A percentile compares a stretch with the other conserved stretches of the same genome.
Conservation (phyloP, 2,113 vertebrate genomes). For the Henicopernis longicauda region DNA sequence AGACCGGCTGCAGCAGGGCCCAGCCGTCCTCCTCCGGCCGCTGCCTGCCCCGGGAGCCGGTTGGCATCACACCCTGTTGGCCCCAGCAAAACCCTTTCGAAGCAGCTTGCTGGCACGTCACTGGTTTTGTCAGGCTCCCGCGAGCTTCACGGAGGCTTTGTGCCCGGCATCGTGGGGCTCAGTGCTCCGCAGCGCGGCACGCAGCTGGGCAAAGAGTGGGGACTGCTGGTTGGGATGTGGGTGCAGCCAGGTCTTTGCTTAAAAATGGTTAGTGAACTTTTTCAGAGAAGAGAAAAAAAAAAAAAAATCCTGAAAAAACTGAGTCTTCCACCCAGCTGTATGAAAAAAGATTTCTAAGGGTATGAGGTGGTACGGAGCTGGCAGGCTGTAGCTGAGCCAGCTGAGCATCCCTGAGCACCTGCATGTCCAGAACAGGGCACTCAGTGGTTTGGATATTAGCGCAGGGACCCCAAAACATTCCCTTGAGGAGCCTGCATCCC, state of each 20-base stretch:
- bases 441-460: fast-evolving
- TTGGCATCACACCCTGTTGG: neutral
- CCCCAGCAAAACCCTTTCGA: neutral
- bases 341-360: neutral
- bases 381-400: neutral
- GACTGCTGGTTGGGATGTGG: neutral
- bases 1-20: neutral
- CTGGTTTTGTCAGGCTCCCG: neutral
- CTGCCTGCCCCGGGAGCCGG: fast-evolving
- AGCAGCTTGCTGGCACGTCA: neutral
- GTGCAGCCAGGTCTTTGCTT: neutral
- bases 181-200: neutral
- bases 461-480: neutral
- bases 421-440: neutral
- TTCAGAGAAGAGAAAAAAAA: neutral
- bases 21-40: fast-evolving
- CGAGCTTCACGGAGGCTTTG: fast-evolving
- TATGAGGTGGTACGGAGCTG: neutral
- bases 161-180: fast-evolving
- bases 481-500: fast-evolving
- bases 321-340: fast-evolving
- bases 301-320: neutral
- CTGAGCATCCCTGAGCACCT: neutral
- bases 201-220: neutral
- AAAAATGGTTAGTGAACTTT: neutral